Base-by-base conservation (phyloP, 2,888 invertebrate species). In the Merodon equestris region DNA sequence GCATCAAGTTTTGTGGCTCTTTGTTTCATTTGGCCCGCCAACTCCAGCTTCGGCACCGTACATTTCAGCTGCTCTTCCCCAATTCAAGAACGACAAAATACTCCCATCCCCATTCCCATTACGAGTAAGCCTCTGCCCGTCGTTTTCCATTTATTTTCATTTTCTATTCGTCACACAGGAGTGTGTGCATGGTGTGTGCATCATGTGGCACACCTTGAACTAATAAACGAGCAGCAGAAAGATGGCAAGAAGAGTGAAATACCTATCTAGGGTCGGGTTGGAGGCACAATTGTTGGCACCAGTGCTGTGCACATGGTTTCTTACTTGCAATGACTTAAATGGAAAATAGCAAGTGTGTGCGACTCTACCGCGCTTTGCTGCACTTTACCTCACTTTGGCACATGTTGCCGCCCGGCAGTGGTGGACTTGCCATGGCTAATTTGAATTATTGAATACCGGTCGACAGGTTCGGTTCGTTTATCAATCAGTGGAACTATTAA, bases 141-240 rank as follows among this genome's bases (percentile, higher is more conserved):
- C 48, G 4, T 10, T 38, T 10, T 53, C 38, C 12, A 38, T 54
- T 51, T 71, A 38, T 50, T 38, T 47, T 40, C 17, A 42, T 53
- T 44, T 57, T 63, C 19, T 19, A 48, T 68, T 57, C 60, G 74
- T 68, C 61, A 56, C 17, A 38, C 68, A 64, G 27, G 27, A 27
- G 27, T 27, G 27, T 27, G 47, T 63, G 77, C 61, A 40, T n/a
- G 7, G 27, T 27, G 27, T 27, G 47, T 63, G 77, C 61, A 40
- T n/a, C 40, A 76, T 76, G 72, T 57, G 77, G 72, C 77, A 77
- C 77, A 77, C 77, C 77, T 77, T 77, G 72, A 77, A 77, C 77
- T 77, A 72, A 72, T 72, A 77, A 77, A 77, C 67, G 67, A 77
- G 57, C 47, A 54, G 57, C 27, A 27, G 3, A 27, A 71, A 76